Base-by-base conservation (phyloP, 2,113 vertebrate species). In the Grammomys surdaster region DNA sequence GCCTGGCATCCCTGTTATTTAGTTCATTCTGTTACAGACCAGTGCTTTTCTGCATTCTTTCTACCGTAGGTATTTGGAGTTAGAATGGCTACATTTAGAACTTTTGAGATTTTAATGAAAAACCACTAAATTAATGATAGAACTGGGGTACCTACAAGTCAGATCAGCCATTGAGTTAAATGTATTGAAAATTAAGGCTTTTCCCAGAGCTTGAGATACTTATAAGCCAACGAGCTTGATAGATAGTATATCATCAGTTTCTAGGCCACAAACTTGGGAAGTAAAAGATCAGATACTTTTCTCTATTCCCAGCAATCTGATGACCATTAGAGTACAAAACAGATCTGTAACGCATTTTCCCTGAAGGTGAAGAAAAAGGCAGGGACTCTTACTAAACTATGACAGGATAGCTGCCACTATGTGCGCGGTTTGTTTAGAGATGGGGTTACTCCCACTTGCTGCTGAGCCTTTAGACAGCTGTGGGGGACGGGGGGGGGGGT, bases 331-430 rank as follows among this genome's bases (percentile, higher is more conserved):
- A 24, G 0, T 70, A 51, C 46, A 0, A 56, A 33, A 51, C 54
- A 22, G 43, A 33, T 20, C 10, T 75, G 0, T 12, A 65, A 11
- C 20, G 3, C 8, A 0, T 28, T 72, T 77, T 3, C 48, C 70
- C 40, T 5, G 3, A 43, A 58, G 60, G 60, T 24, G 19, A 88
- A 82, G 63, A 31, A 58, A 58, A 54, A 19, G 0, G 14, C 33
- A 54, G 85, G 91, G 11, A 58, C n/a, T 40, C n/a, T 43, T 36
- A 58, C 1, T 48, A 31, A 60, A 5, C 4, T 22, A 28, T 73
- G 3, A 10, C 3, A 0, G 0, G 60, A 82, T 3, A 26, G 17
- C 67, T 40, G 0, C 54, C 40, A 17, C 0, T 0, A 69, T 65
- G 10, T 48, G 10, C 43, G 12, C 11, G 31, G 43, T 16, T 87